Conservation (phyloP, 1,140 invertebrate genomes). For the Achroia grisella region DNA sequence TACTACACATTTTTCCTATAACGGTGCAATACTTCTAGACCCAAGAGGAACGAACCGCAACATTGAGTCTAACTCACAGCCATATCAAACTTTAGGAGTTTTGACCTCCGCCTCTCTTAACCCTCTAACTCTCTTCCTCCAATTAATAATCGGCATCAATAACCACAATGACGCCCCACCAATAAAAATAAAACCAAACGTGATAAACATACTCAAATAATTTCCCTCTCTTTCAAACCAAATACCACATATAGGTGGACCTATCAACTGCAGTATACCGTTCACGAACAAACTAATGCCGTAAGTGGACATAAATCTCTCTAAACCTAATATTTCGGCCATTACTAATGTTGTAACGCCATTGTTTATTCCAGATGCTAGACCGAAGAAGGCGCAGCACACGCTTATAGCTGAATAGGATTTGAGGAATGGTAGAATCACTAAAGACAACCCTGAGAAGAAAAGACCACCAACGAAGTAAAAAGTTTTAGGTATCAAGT, state of each 20-base stretch:
- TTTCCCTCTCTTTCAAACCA: constrained; percentile 78
- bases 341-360: constrained; percentile 89
- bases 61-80: no score
- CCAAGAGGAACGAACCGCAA: no score
- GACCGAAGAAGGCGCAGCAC: constrained; percentile 83
- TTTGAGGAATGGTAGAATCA: constrained; percentile 78
- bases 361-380: constrained; percentile 88
- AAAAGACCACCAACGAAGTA: constrained; percentile 87
- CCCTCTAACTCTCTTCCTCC: constrained; percentile 47
- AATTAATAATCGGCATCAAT: constrained; percentile 81
- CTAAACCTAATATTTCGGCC: constrained; percentile 87
- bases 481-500: constrained; percentile 83
- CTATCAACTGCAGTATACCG: constrained; percentile 84
- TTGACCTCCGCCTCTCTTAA: constrained; percentile 21
- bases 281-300: constrained; percentile 90
- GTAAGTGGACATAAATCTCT: constrained; percentile 86
- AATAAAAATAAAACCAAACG: constrained; percentile 83
- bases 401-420: constrained; percentile 76
- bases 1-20: no score
- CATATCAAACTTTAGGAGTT: not conserved
- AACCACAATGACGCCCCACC: constrained; percentile 82
- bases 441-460: constrained; percentile 82
- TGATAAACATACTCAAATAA: constrained; percentile 81
- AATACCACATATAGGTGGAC: constrained; percentile 84
- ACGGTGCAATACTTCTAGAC: no score